These are phyloP conservation scores for Onychorhynchus coronatus DNA, from an alignment of 2,113 vertebrate genomes.

Conservation along the genomic window DNA sequence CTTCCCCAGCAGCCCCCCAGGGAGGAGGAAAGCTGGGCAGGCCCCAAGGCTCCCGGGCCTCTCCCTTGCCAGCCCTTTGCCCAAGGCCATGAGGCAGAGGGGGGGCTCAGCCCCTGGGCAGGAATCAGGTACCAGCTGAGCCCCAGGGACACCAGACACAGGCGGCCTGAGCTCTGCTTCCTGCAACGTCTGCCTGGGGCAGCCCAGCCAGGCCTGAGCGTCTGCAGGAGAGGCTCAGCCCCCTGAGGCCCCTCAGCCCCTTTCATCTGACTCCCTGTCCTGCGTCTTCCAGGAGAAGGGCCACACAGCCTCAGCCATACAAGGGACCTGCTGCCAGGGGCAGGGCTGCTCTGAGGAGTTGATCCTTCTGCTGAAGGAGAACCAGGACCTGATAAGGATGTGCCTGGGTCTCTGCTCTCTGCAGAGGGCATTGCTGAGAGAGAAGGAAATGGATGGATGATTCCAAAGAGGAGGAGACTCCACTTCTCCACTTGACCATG, in stretches of 20 bases:
- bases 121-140: background rate
- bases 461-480: background rate
- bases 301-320: background rate
- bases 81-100: background rate
- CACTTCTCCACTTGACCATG: background rate
- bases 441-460: background rate
- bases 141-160: background rate
- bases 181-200: background rate
- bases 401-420: background rate
- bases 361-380: background rate
- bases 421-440: background rate
- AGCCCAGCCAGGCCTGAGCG: background rate
- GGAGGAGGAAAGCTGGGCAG: background rate
- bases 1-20: background rate
- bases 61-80: background rate
- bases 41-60: background rate
- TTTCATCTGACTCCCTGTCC: background rate
- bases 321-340: too few relatives aligned
- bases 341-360: background rate
- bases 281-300: background rate
- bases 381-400: background rate
- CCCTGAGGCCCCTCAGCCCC: too few relatives aligned
- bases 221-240: background rate
- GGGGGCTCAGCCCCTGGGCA: background rate
- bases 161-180: background rate